Evolutionary conservation across 2,113 vertebrate genomes (phyloP).

Genomic region (Anarrhichthys ocellatus): DNA sequence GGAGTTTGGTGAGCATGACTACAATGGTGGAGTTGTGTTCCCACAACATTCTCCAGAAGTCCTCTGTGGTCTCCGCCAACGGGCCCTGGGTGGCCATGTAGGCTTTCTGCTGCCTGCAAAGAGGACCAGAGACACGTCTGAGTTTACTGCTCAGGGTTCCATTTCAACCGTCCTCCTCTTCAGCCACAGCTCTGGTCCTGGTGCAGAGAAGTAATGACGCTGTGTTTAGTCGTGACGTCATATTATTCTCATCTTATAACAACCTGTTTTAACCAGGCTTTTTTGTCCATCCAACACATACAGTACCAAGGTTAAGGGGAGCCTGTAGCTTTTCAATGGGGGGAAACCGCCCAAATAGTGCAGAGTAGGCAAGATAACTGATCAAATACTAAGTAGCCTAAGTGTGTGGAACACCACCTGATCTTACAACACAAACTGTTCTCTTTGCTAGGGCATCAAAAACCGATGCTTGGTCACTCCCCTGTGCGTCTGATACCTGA

Average conservation of each 20-base stretch:
- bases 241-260: not conserved
- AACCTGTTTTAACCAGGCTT: not conserved
- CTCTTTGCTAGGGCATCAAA: no score
- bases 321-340: not conserved
- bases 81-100: slow-evolving; percentile 97
- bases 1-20: slow-evolving; percentile 96
- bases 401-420: not conserved
- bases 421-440: not conserved
- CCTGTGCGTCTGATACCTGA: no score
- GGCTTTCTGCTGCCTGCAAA: slow-evolving; percentile 93
- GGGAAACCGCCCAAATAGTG: not conserved
- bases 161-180: not conserved
- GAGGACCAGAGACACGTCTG: slow-evolving; percentile 28
- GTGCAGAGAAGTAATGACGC: not conserved
- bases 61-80: slow-evolving; percentile 93
- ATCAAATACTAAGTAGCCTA: no score
- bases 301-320: not conserved
- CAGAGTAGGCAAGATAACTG: not conserved
- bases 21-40: slow-evolving; percentile 98
- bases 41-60: slow-evolving; percentile 99
- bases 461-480: no score
- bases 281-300: not conserved
- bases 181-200: not conserved
- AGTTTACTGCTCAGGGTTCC: slow-evolving; percentile 38
- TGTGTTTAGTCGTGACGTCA: not conserved